These are phyloP conservation scores for Platygyra sinensis DNA, from an alignment of 64 coral and sea anemone genomes.

Conservation along the genomic window DNA sequence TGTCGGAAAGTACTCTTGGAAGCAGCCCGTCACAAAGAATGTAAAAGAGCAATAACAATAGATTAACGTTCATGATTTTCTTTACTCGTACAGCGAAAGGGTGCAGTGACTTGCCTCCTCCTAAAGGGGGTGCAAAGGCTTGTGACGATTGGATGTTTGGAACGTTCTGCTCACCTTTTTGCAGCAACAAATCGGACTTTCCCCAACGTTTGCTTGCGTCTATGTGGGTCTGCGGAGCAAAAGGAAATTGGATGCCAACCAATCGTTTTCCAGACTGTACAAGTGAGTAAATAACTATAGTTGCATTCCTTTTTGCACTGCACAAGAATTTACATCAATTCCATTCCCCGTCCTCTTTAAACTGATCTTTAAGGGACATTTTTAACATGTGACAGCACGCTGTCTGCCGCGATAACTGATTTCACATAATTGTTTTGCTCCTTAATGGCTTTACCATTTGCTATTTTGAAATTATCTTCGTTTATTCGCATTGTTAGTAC, in stretches of 20 bases:
- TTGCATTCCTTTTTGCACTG: too few species aligned
- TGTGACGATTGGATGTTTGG: slow-evolving; percentile 48
- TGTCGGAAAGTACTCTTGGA: too few species aligned
- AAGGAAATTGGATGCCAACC: slow-evolving; percentile 21
- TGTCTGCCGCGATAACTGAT: too few species aligned
- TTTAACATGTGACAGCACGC: too few species aligned
- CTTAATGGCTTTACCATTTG: neutral
- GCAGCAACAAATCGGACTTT: slow-evolving; percentile 39
- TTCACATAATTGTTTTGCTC: neutral
- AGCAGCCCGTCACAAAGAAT: too few species aligned
- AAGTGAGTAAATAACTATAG: slow-evolving; percentile 9
- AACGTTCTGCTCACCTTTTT: slow-evolving; percentile 27
- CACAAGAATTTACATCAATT: too few species aligned
- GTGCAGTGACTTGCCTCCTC: neutral
- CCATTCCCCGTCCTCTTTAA: too few species aligned
- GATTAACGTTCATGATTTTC: neutral
- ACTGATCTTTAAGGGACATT: too few species aligned
- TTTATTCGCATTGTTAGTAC: neutral
- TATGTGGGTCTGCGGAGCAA: slow-evolving; percentile 40
- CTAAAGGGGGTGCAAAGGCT: slow-evolving; percentile 28
- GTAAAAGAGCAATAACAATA: neutral
- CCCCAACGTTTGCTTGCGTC: neutral
- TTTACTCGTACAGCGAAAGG: slow-evolving; percentile 19
- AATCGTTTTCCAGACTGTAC: slow-evolving; percentile 39
- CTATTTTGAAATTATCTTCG: neutral